A percentile compares a stretch with the other conserved stretches of the same genome.
Conservation (phyloP, 2,797 vertebrate genomes). For the Haliaeetus vocifer region DNA sequence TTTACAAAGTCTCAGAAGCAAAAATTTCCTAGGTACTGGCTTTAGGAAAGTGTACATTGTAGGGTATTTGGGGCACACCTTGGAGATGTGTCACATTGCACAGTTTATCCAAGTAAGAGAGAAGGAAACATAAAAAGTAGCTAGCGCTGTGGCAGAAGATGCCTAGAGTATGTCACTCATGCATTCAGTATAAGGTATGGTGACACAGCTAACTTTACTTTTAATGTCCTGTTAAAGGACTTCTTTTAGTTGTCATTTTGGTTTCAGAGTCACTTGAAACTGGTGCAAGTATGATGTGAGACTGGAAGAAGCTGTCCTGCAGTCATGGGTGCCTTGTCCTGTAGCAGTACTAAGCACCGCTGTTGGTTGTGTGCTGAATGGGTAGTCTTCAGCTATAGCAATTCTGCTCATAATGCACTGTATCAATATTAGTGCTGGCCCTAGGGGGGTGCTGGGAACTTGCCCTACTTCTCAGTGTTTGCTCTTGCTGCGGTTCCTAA, state of each 20-base stretch:
- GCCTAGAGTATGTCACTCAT: not conserved
- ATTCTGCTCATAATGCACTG: not conserved
- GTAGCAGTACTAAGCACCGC: fast-evolving
- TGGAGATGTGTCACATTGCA: not conserved
- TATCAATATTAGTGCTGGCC: not conserved
- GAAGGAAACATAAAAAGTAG: not conserved
- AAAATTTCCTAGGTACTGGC: not conserved
- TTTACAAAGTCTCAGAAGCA: not conserved
- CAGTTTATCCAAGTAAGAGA: not conserved
- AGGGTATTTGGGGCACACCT: not conserved
- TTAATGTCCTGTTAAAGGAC: not conserved
- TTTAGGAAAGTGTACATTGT: not conserved
- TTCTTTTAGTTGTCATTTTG: not conserved
- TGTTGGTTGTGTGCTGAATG: not conserved
- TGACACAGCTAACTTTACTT: not conserved
- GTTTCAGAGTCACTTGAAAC: not conserved
- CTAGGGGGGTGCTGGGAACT: not conserved
- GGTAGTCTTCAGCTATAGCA: not conserved
- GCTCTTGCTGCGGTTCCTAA: not conserved
- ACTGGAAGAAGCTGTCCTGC: not conserved
- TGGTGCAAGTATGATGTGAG: not conserved
- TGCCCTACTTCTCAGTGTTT: not conserved
- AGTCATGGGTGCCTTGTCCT: not conserved
- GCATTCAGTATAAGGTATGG: not conserved
- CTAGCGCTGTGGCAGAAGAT: not conserved